Evolutionary conservation across 2,888 invertebrate genomes (phyloP).

Genomic region (Drosophila subsilvestris): DNA sequence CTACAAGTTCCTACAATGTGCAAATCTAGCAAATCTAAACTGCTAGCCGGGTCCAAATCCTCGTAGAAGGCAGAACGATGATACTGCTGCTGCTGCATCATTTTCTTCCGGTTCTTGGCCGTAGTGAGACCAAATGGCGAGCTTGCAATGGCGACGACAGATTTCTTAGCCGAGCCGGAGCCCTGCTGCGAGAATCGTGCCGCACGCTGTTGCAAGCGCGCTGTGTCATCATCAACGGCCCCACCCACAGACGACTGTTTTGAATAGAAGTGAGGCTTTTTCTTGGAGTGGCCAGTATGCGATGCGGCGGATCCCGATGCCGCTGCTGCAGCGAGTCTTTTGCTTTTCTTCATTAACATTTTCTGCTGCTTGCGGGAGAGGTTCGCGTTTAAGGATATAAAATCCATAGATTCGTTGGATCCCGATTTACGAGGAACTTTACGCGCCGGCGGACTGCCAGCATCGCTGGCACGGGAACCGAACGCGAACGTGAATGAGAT

Average conservation of each 20-base stretch:
- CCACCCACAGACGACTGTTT: slow-evolving; percentile 86
- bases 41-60: slow-evolving; percentile 85
- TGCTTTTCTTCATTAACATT: slow-evolving; percentile 83
- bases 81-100: slow-evolving; percentile 41
- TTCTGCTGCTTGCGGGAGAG: slow-evolving; percentile 82
- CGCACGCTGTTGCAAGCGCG: slow-evolving; percentile 93
- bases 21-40: slow-evolving; percentile 93
- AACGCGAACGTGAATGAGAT: slow-evolving; percentile 84
- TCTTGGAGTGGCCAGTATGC: slow-evolving; percentile 82
- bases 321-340: slow-evolving; percentile 69
- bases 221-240: slow-evolving; percentile 90
- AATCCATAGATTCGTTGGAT: slow-evolving; percentile 84
- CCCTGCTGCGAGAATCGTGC: slow-evolving; percentile 89
- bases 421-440: slow-evolving; percentile 65
- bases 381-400: slow-evolving; percentile 76
- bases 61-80: slow-evolving; percentile 85
- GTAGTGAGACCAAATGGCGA: slow-evolving; percentile 75
- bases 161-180: slow-evolving; percentile 72
- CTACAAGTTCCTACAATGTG: slow-evolving; percentile 97
- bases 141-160: slow-evolving; percentile 80
- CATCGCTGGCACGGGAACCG: slow-evolving; percentile 78
- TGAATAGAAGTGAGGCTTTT: slow-evolving; percentile 86
- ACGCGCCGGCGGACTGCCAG: slow-evolving; percentile 60
- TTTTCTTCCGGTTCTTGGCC: slow-evolving; percentile 66
- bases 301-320: slow-evolving; percentile 31